Base-by-base conservation (phyloP, 2,888 invertebrate species). In the Thecophora atra region DNA sequence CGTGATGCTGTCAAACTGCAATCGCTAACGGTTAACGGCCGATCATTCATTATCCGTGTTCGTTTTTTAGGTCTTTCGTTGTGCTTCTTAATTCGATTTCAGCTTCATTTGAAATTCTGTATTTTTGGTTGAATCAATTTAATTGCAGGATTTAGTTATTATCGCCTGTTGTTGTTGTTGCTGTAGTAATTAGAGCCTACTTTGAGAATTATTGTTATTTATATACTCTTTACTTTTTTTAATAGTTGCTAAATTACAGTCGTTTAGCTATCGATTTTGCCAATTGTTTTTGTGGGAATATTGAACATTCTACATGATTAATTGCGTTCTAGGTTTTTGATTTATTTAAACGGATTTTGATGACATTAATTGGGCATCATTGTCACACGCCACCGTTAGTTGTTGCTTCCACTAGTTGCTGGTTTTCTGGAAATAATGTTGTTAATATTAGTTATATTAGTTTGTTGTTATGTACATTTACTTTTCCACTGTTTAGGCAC, bases 81-180 rank as follows among this genome's bases (percentile, higher is more conserved):
- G 3, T 54, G 21, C n/a, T n/a, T 66, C 30, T 66, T 30, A 30
- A 37, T 66, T 58, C 11, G 19, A 47, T 69, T 47, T 69, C 7
- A 17, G 24, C 13, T 60, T 67, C 42, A 19, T 19, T 28, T 44
- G 13, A 28, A 69, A 69, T 60, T 58, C 47, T 60, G 26, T 26
- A 60, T 19, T 30, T 60, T 60, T 37, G 62, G n/a, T 69, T 60
- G 19, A 60, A 69, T 62, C 69, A 69, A 69, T 69, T 69, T 47
- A 69, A 69, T 69, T 62, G 47, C 54, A 52, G 44, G 17, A 24
- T 63, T 44, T 26, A 7, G n/a, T 47, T 15, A 5, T 47, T n/a
- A 17, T 7, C 47, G 6, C 47, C 17, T n/a, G 1, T 47, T 47
- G n/a, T 6, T 37, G 37, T 11, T 37, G 2, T 54, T 54, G 54